Evolutionary conservation across 2,888 invertebrate genomes (phyloP), one percentile per base, ranked within the genome.

Genomic region (Tridacna gigas): DNA sequence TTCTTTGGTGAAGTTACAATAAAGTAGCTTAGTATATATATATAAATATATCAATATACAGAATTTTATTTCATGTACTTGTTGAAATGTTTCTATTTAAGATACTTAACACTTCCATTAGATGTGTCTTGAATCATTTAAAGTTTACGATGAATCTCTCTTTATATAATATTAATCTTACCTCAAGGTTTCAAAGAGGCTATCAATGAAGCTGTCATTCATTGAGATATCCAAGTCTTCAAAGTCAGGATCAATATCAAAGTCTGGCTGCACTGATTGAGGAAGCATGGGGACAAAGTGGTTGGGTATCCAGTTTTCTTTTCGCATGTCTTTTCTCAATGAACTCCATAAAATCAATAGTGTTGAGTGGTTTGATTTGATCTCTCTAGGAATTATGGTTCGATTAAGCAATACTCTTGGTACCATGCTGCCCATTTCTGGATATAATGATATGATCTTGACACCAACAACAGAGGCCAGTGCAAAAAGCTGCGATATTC

Each of bases 401-500:
- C 56, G 15, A 20, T 56, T 63, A 13, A 63, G 25, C 25, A 63
- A 22, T 20, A 63, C 12, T 63, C 63, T n/a, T 56, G 56, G 37
- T n/a, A 56, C 56, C 56, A 18, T n/a, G 56, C 9, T 56, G 48
- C 26, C 47, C 45, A 48, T 28, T 56, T n/a, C 28, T 37, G 75
- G 75, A 28, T 75, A 75, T n/a, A 75, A 26, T 25, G 75, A 75
- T 18, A 63, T 20, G 18, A 75, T 60, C 15, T 22, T 18, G 22
- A 11, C 15, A 26, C 47, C n/a, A n/a, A 75, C 20, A 13, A 75
- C 75, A 37, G 51, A 37, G 12, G 75, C 61, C 45, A 75, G 20
- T 25, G 75, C 75, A 61, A 56, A 48, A 22, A 75, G 22, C 45
- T 75, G 75, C 75, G 61, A 75, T 18, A 61, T 75, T n/a, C 75